Conservation (phyloP, 2,888 invertebrate species). For the Tetragnatha montana region DNA sequence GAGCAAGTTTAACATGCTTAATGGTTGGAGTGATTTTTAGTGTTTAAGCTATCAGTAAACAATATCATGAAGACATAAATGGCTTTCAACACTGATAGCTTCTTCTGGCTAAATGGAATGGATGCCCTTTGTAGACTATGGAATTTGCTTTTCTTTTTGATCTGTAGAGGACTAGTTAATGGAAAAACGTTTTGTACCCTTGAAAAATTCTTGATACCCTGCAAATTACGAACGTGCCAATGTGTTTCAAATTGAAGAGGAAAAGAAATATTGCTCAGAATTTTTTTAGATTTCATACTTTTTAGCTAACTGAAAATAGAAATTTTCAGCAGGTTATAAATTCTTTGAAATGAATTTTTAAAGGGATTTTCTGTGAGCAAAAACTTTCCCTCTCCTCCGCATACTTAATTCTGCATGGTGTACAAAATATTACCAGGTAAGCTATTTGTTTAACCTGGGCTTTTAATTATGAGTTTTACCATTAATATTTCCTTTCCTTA, state of each 20-base stretch:
- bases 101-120: slow-evolving; percentile 24
- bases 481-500: slow-evolving; percentile 25
- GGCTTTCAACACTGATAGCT: slow-evolving; percentile 42
- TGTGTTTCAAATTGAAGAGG: slow-evolving; percentile 31
- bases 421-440: slow-evolving; percentile 38
- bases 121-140: slow-evolving; percentile 22
- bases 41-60: slow-evolving; percentile 31
- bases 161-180: slow-evolving; percentile 38
- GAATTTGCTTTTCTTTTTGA: slow-evolving; percentile 39
- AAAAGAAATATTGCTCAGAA: slow-evolving; percentile 32
- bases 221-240: slow-evolving; percentile 58
- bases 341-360: slow-evolving; percentile 19
- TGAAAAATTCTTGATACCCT: slow-evolving; percentile 40
- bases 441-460: slow-evolving; percentile 22
- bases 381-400: slow-evolving; percentile 7
- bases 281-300: slow-evolving; percentile 55
- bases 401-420: slow-evolving; percentile 34
- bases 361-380: background rate
- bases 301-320: slow-evolving; percentile 38
- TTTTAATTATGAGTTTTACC: slow-evolving; percentile 32
- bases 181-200: slow-evolving; percentile 44
- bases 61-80: slow-evolving; percentile 27
- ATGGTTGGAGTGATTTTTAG: slow-evolving; percentile 49
- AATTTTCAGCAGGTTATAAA: slow-evolving; percentile 18
- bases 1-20: slow-evolving; percentile 47